phyloP scores from a whole-genome alignment of 2,797 vertebrate genomes.

The Channallabes apus region DNA sequence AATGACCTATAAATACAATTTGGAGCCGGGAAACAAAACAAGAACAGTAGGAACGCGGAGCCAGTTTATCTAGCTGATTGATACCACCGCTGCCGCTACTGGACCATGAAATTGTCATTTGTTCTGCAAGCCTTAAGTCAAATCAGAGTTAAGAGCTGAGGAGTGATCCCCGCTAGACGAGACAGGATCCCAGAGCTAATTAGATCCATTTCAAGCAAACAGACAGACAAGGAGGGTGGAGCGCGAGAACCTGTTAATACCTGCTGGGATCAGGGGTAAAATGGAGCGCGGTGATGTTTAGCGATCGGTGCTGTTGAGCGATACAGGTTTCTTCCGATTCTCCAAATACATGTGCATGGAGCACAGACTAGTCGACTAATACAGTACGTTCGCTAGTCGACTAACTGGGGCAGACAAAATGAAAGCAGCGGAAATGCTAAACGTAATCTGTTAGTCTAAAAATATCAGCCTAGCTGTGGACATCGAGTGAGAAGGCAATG shows the following conservation, averaged over 20 bases:
- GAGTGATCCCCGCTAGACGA: conserved; percentile 68
- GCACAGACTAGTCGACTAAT: not conserved
- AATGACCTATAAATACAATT: conserved; percentile 68
- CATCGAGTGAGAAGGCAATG: not conserved
- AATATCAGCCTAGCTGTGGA: not conserved
- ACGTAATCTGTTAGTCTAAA: not conserved
- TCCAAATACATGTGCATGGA: not conserved
- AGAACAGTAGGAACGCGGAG: conserved; percentile 66
- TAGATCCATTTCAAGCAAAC: conserved; percentile 68
- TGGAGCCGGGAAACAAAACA: conserved; percentile 67
- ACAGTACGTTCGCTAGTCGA: not conserved
- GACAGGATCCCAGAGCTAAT: conserved; percentile 71
- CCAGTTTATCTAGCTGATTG: conserved; percentile 70
- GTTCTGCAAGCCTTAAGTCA: conserved; percentile 76
- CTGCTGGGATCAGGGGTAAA: conserved; percentile 44
- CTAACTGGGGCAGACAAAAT: not conserved
- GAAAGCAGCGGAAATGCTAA: not conserved
- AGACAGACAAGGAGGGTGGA: conserved; percentile 49
- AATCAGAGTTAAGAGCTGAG: conserved; percentile 72
- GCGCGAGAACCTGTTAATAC: conserved; percentile 55
- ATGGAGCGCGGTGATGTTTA: conserved; percentile 50
- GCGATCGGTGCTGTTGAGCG: conserved; percentile 50
- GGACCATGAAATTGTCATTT: conserved; percentile 79
- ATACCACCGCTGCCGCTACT: conserved; percentile 70
- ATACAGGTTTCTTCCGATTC: not conserved